Percentiles rank a stretch among this genome's conserved stretches.
phyloP scores from a whole-genome alignment of 2,888 invertebrate genomes.

The Siphlonurus alternatus region DNA sequence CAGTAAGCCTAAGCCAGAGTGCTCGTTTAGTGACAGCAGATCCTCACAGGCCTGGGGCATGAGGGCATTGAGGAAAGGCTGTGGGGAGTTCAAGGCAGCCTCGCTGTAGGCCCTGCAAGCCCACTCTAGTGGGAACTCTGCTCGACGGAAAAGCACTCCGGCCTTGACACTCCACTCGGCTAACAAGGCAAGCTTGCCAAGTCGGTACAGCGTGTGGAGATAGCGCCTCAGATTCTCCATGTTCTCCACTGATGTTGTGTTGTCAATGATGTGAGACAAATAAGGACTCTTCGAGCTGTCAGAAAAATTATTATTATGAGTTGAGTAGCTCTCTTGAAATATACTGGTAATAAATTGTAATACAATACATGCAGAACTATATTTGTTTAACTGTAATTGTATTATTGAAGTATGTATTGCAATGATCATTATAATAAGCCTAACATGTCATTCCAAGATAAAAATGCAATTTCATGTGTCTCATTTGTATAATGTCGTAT shows the following conservation, averaged over 20 bases:
- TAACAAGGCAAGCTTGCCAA: constrained; percentile 26
- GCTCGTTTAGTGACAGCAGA: constrained; percentile 36
- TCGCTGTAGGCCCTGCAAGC: constrained; percentile 42
- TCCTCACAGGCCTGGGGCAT: constrained; percentile 34
- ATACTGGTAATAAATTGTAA: no score
- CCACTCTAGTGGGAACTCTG: constrained; percentile 38
- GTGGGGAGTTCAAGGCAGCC: background rate
- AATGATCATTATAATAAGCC: no score
- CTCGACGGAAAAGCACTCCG: constrained; percentile 30
- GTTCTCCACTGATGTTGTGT: constrained; percentile 10
- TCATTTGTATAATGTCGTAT: no score
- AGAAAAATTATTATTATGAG: background rate
- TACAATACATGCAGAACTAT: no score
- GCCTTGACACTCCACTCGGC: constrained; percentile 31
- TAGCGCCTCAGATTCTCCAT: constrained; percentile 27
- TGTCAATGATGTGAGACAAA: background rate
- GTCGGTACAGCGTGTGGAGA: constrained; percentile 31
- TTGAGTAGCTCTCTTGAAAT: no score
- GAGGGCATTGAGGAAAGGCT: constrained; percentile 17
- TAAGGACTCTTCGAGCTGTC: constrained; percentile 5
- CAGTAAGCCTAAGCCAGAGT: constrained; percentile 41
- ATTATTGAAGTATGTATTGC: no score
- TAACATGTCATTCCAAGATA: no score
- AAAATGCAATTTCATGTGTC: no score
- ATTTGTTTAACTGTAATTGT: no score